Evolutionary conservation across 2,888 invertebrate genomes (phyloP).

Genomic region (Aleiodes testaceus): DNA sequence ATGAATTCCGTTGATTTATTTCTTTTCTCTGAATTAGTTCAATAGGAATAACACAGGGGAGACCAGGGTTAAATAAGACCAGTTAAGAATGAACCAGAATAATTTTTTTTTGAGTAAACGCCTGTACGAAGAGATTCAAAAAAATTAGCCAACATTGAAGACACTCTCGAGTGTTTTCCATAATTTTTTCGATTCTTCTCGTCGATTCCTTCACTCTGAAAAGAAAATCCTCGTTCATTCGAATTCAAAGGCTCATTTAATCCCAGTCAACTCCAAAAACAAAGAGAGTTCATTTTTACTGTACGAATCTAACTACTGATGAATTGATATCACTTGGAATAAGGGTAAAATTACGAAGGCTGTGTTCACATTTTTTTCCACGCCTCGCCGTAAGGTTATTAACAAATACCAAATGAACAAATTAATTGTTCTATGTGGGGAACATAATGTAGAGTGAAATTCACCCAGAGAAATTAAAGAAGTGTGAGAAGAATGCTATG

Average conservation of each 20-base stretch:
- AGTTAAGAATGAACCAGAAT: too few species aligned
- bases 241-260: too few species aligned
- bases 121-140: too few species aligned
- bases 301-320: constrained; percentile 45
- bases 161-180: too few species aligned
- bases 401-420: constrained; percentile 40
- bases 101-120: too few species aligned
- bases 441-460: constrained; percentile 30
- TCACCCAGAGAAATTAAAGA: constrained; percentile 20
- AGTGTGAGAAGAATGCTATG: not conserved
- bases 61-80: too few species aligned
- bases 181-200: too few species aligned
- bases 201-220: too few species aligned
- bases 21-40: not conserved
- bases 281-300: constrained; percentile 39
- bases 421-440: constrained; percentile 26
- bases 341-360: constrained; percentile 59
- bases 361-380: constrained; percentile 57
- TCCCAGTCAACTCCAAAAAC: not conserved
- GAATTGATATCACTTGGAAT: constrained; percentile 57
- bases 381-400: constrained; percentile 43
- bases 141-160: too few species aligned
- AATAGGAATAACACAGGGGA: not conserved
- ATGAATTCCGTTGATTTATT: not conserved
- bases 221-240: too few species aligned